phyloP scores from a whole-genome alignment of 2,797 vertebrate genomes.

The Helicolenus hilgendorfi region DNA sequence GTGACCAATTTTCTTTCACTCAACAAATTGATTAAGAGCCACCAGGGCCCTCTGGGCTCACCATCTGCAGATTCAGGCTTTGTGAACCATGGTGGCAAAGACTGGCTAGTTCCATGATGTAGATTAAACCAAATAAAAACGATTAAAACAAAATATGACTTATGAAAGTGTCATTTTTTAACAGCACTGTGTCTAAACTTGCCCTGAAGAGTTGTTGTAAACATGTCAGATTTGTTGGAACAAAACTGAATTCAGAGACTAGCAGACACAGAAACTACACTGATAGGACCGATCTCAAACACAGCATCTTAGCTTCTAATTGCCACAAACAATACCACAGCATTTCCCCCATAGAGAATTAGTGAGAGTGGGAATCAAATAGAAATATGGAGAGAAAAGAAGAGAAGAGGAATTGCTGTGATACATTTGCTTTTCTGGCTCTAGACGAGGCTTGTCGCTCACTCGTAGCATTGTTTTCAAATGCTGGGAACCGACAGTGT shows the following conservation, averaged over 20 bases:
- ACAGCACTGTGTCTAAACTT: not conserved
- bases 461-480: not conserved
- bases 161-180: not conserved
- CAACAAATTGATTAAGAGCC: too few relatives aligned
- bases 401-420: not conserved
- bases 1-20: too few relatives aligned
- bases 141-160: too few relatives aligned
- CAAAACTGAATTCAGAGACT: not conserved
- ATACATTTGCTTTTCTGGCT: not conserved
- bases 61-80: too few relatives aligned
- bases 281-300: not conserved
- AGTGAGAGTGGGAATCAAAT: not conserved
- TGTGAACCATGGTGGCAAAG: not conserved
- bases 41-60: too few relatives aligned
- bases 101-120: not conserved
- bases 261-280: not conserved
- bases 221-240: not conserved
- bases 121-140: too few relatives aligned
- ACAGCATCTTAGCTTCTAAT: not conserved
- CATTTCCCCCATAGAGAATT: not conserved
- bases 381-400: not conserved
- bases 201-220: not conserved
- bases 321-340: slow-evolving; percentile 9
- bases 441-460: not conserved
- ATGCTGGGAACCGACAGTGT: not conserved